These are phyloP conservation scores for Boleophthalmus pectinirostris DNA, from an alignment of 2,113 vertebrate species.

Conservation along the genomic window DNA sequence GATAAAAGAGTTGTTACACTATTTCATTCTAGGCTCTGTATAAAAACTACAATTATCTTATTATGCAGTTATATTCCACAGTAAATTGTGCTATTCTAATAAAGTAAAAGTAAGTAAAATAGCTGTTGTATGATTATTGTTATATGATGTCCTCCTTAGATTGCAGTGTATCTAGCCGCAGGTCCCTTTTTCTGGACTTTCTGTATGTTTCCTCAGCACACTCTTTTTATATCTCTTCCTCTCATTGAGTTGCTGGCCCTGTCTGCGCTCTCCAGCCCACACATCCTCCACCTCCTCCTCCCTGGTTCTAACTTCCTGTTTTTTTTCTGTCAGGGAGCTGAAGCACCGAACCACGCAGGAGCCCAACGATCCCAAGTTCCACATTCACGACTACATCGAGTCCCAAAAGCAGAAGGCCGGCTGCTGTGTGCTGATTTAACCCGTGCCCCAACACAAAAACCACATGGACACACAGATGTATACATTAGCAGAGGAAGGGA, in stretches of 20 bases:
- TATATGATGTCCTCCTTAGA: not conserved
- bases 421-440: conserved; percentile 86
- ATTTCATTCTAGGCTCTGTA: not conserved
- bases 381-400: conserved; percentile 93
- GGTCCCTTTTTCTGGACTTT: conserved; percentile 7
- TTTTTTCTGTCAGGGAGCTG: conserved; percentile 84
- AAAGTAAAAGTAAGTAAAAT: not conserved
- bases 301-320: conserved; percentile 44
- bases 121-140: not conserved
- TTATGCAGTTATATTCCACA: not conserved
- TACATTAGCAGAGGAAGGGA: not conserved
- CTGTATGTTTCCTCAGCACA: conserved; percentile 23
- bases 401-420: conserved; percentile 86
- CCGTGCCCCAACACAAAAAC: conserved; percentile 6
- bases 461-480: conserved; percentile 16
- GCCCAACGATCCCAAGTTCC: conserved; percentile 87
- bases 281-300: conserved; percentile 48
- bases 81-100: not conserved
- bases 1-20: not conserved
- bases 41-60: not conserved
- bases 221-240: conserved; percentile 28
- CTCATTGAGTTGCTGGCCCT: conserved; percentile 45
- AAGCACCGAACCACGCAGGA: conserved; percentile 81
- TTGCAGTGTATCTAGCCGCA: not conserved
- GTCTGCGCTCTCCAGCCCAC: conserved; percentile 55